phyloP scores from a whole-genome alignment of 2,113 vertebrate genomes.

The Plectropomus leopardus region DNA sequence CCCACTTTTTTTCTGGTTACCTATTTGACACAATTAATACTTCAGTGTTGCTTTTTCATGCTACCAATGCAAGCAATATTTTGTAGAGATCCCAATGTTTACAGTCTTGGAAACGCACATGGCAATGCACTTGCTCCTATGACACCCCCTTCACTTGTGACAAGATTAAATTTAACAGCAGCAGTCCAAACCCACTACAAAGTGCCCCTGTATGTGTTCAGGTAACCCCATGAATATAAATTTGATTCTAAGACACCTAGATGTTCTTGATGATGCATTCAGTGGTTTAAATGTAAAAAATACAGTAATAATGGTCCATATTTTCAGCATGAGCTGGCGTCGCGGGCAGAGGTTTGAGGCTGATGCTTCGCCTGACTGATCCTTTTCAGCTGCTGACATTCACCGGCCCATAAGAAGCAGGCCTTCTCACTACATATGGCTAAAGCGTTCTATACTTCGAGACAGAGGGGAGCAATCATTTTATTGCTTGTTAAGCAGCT shows the following conservation, averaged over 20 bases:
- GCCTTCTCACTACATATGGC: slow-evolving; percentile 41
- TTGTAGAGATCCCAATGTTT: background rate
- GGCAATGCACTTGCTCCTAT: slow-evolving; percentile 19
- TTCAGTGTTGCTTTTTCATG: background rate
- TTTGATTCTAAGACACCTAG: background rate
- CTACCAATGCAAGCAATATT: slow-evolving; percentile 16
- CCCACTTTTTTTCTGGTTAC: background rate
- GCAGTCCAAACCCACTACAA: background rate
- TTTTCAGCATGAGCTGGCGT: slow-evolving; percentile 62
- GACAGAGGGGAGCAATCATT: slow-evolving; percentile 57
- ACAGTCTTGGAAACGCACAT: slow-evolving; percentile 18
- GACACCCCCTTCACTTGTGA: slow-evolving; percentile 24
- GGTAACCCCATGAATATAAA: slow-evolving; percentile 16
- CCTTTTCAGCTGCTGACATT: slow-evolving; percentile 46
- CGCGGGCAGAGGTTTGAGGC: slow-evolving; percentile 37
- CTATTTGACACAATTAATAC: background rate
- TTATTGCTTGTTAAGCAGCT: slow-evolving; percentile 65
- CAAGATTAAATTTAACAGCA: slow-evolving; percentile 26
- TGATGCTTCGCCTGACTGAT: slow-evolving; percentile 45
- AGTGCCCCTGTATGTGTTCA: background rate
- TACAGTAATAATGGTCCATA: slow-evolving; percentile 33
- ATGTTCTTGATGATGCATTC: background rate
- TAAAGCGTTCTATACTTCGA: slow-evolving; percentile 59
- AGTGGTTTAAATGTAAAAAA: background rate
- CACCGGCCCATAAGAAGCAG: slow-evolving; percentile 41